These are phyloP conservation scores for Meloidogyne exigua DNA, from an alignment of 1,140 invertebrate species.

Conservation along the genomic window DNA sequence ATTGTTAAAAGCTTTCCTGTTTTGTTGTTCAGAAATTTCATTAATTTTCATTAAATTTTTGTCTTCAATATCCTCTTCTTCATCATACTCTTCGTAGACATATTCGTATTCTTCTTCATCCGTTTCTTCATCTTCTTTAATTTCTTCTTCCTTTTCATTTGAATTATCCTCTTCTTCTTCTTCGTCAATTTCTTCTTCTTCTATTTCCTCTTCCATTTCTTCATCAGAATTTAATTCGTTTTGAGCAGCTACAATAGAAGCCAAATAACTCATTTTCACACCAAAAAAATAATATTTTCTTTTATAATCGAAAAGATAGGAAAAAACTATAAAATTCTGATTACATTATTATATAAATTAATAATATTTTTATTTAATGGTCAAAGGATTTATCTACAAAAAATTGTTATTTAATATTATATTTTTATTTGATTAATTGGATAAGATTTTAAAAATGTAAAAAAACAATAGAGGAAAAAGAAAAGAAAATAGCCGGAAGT, in stretches of 20 bases:
- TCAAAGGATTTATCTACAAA: background rate
- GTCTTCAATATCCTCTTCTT: conserved; percentile 8
- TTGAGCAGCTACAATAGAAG: background rate
- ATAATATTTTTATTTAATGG: background rate
- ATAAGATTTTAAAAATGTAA: background rate
- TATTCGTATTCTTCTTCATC: conserved; percentile 25
- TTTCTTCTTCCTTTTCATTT: background rate
- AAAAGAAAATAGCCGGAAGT: conserved; percentile 1
- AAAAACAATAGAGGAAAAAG: background rate
- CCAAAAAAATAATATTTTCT: background rate
- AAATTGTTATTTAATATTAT: background rate
- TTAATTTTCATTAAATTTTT: background rate
- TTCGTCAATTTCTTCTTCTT: background rate
- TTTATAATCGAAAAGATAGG: background rate
- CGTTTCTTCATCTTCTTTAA: background rate
- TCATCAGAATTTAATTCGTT: background rate
- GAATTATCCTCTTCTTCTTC: background rate
- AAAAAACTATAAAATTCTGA: background rate
- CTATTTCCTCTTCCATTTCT: background rate
- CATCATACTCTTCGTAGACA: conserved; percentile 8
- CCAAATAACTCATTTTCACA: background rate
- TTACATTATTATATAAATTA: background rate
- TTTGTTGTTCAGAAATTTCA: conserved; percentile 9
- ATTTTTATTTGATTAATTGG: background rate
- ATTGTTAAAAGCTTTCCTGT: background rate